Conservation (phyloP, 1,140 invertebrate genomes). For the Antheraea mylitta region DNA sequence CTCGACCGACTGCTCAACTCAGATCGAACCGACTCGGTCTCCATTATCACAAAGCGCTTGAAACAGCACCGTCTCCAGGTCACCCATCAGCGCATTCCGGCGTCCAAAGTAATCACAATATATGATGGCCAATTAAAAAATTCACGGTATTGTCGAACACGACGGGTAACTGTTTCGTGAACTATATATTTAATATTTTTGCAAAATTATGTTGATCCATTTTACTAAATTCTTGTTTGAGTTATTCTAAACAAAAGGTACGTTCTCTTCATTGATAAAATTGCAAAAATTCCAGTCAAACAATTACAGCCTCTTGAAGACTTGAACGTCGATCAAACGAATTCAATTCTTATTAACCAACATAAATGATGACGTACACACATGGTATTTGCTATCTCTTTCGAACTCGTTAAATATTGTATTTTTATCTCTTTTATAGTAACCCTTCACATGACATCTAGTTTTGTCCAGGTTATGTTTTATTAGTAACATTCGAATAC, state of each 20-base stretch:
- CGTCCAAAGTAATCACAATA: conserved; percentile 49
- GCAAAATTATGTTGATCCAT: background rate
- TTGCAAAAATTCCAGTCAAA: conserved; percentile 52
- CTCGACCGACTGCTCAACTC: conserved; percentile 81
- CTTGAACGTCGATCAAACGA: conserved; percentile 39
- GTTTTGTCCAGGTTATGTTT: conserved; percentile 9
- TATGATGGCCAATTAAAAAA: conserved; percentile 18
- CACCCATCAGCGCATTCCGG: conserved; percentile 57
- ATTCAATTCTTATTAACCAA: conserved; percentile 47
- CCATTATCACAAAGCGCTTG: conserved; percentile 58
- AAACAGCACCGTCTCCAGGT: background rate
- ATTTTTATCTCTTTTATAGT: background rate
- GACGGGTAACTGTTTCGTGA: conserved; percentile 34
- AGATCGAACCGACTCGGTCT: conserved; percentile 82
- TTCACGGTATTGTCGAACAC: conserved; percentile 26
- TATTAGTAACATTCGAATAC: conserved; percentile 33
- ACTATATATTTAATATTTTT: conserved; percentile 24
- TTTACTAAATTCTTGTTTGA: background rate
- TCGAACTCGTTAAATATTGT: background rate
- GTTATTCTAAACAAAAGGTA: conserved; percentile 32
- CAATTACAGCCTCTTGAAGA: conserved; percentile 36
- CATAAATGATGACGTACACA: background rate
- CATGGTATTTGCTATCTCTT: conserved; percentile 16
- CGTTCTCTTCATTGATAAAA: conserved; percentile 60
- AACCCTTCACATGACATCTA: background rate